phyloP scores from a whole-genome alignment of 2,888 invertebrate genomes.

The Thelaira solivaga region DNA sequence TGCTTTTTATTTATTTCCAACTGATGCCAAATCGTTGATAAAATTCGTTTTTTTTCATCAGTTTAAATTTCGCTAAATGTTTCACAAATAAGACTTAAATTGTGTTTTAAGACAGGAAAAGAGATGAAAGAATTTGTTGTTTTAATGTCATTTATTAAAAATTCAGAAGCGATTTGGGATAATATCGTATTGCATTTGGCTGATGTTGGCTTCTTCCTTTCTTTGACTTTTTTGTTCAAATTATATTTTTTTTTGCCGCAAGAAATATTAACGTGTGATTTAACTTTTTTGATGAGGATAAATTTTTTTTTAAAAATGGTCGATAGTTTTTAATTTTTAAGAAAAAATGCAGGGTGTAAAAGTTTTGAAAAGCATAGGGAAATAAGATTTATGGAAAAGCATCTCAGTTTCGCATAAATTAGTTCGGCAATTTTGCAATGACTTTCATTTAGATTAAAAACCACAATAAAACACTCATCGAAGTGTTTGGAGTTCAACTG shows the following conservation, averaged over 20 bases:
- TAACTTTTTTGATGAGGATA: slow-evolving; percentile 8
- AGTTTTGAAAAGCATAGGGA: no score
- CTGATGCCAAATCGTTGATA: slow-evolving; percentile 62
- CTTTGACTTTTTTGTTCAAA: background rate
- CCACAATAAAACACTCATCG: no score
- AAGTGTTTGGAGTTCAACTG: no score
- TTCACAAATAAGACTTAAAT: slow-evolving; percentile 54
- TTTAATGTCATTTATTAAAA: slow-evolving; percentile 62
- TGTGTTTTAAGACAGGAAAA: slow-evolving; percentile 27
- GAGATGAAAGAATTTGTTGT: slow-evolving; percentile 27
- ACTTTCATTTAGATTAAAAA: no score
- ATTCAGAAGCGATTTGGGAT: slow-evolving; percentile 64
- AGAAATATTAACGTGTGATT: slow-evolving; percentile 37
- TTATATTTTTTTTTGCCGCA: background rate
- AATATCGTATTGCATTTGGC: slow-evolving; percentile 56
- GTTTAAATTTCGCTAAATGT: slow-evolving; percentile 48
- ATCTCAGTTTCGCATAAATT: no score
- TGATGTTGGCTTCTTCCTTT: background rate
- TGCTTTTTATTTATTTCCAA: slow-evolving; percentile 14
- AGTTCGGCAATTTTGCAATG: no score
- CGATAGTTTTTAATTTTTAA: background rate
- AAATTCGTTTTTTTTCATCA: slow-evolving; percentile 15
- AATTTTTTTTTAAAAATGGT: slow-evolving; percentile 35
- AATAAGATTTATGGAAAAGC: no score
- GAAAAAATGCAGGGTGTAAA: no score